Evolutionary conservation across 2,113 vertebrate genomes (phyloP).

Genomic region (Neolamprologus longior): DNA sequence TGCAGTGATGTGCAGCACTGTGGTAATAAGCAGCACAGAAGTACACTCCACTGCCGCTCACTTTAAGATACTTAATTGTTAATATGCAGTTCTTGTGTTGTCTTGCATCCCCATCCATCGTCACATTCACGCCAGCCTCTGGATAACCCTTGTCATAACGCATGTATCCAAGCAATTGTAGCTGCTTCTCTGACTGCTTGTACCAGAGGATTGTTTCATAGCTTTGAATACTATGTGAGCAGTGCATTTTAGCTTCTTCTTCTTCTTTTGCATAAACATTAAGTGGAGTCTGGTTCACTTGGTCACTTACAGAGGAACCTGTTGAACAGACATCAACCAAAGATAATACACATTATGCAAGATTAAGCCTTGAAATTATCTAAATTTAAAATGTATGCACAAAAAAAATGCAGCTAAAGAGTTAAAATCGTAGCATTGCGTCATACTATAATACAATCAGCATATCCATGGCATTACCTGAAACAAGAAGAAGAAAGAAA

Average conservation of each 20-base stretch:
- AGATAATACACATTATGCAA: neutral
- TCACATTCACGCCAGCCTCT: neutral
- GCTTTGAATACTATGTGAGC: neutral
- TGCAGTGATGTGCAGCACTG: neutral
- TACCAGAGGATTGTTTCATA: constrained; percentile 14
- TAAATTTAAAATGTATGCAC: rapidly evolving
- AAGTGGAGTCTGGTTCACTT: rapidly evolving
- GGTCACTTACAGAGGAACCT: neutral
- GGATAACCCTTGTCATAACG: rapidly evolving
- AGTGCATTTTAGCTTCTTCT: neutral
- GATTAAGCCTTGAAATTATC: rapidly evolving
- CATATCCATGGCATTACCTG: neutral
- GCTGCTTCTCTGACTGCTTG: neutral
- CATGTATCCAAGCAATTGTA: constrained; percentile 21
- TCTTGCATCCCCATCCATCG: neutral
- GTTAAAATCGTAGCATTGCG: rapidly evolving
- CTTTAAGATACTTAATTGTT: rapidly evolving
- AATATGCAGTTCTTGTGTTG: rapidly evolving
- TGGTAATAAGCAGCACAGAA: rapidly evolving
- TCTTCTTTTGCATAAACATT: neutral
- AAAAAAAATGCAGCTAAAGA: neutral
- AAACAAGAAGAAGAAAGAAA: neutral
- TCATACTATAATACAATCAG: neutral
- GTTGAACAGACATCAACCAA: neutral
- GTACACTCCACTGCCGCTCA: neutral